A percentile compares a stretch with the other conserved stretches of the same genome.
Evolutionary conservation across 37 sponge, comb jelly and placozoan species (phyloP).

Genomic region (Spongilla lacustris): DNA sequence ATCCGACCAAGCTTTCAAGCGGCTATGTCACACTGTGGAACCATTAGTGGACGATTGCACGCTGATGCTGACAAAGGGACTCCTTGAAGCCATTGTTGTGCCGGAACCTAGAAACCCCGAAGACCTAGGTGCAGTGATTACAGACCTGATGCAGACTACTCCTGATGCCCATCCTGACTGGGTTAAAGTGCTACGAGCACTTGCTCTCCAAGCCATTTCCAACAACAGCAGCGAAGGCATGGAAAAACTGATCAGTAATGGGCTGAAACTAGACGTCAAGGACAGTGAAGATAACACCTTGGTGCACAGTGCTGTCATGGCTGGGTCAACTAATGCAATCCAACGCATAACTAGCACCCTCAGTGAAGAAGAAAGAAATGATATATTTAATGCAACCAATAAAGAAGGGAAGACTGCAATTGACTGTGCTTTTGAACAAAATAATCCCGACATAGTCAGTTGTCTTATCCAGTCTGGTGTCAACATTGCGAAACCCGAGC

Average conservation of each 20-base stretch:
- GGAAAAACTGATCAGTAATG: background rate
- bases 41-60: slow-evolving; percentile 34
- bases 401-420: background rate
- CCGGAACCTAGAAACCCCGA: background rate
- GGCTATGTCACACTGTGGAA: background rate
- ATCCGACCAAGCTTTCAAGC: background rate
- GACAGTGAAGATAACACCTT: background rate
- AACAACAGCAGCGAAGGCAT: background rate
- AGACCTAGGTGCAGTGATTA: background rate
- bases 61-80: background rate
- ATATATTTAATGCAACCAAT: background rate
- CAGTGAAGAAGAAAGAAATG: background rate
- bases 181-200: slow-evolving; percentile 7
- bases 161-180: slow-evolving; percentile 19
- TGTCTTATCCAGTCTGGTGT: background rate
- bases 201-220: slow-evolving; percentile 2
- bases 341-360: background rate
- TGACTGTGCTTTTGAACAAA: background rate
- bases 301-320: background rate
- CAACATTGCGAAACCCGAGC: background rate
- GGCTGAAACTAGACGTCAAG: background rate
- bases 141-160: slow-evolving; percentile 13
- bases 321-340: background rate
- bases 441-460: background rate
- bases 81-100: slow-evolving; percentile 11